Evolutionary conservation across 2,888 invertebrate genomes (phyloP).

Genomic region (Cryptus viduatorius): DNA sequence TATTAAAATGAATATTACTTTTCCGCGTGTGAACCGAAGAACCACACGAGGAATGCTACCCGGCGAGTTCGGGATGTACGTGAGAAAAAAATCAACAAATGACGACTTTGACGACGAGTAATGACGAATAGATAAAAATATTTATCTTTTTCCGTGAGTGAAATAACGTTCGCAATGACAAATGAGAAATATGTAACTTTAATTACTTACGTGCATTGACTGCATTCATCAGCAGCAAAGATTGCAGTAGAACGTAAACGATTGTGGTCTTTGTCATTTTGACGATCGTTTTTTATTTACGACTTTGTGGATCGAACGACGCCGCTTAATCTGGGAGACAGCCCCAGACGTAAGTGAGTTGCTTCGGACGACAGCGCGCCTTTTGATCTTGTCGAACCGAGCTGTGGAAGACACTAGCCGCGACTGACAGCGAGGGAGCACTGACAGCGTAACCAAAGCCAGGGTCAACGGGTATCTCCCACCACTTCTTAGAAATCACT

Average conservation of each 20-base stretch:
- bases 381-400: conserved; percentile 42
- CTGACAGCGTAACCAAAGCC: conserved; percentile 71
- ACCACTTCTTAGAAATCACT: conserved; percentile 70
- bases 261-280: conserved; percentile 49
- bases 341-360: not conserved
- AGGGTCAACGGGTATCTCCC: conserved; percentile 82
- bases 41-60: not conserved
- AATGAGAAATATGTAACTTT: not conserved
- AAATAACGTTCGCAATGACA: not conserved
- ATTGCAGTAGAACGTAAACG: conserved; percentile 22
- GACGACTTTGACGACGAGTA: not conserved
- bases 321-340: not conserved
- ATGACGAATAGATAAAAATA: not conserved
- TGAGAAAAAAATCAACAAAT: not conserved
- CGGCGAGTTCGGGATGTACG: not conserved
- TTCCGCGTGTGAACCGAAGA: too few species aligned
- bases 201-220: conserved; percentile 74
- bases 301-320: not conserved
- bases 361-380: not conserved
- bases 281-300: not conserved
- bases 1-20: too few species aligned
- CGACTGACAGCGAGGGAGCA: conserved; percentile 72
- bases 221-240: conserved; percentile 26
- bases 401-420: conserved; percentile 67
- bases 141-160: not conserved